Evolutionary conservation across 2,888 invertebrate genomes (phyloP), one percentile per base, ranked within the genome.

Genomic region (Argynnis bischoffii): DNA sequence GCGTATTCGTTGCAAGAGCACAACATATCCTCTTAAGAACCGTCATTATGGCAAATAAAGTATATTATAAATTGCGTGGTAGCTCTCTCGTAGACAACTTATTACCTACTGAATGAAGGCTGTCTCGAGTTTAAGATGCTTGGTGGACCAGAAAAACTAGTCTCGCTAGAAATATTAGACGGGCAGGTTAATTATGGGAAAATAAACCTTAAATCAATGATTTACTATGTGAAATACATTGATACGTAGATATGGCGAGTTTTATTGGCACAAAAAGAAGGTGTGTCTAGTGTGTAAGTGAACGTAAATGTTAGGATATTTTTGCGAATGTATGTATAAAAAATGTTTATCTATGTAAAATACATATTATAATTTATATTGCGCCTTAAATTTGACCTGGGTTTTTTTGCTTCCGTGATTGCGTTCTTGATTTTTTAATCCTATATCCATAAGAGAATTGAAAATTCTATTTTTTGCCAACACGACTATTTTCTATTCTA

Each of bases 1-100:
- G 85, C 16, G 85, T 69, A 75, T 80, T 85, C 66, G 80, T 73
- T 63, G 82, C 75, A 21, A 75, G 69, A 8, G 72, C 64, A 76
- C 78, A 79, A 72, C 81, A 83, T 61, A 88, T 74, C 77, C 83
- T 87, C 69, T 81, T 84, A 57, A 90, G 74, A 74, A 90, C 80
- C 79, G 85, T 86, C 77, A 79, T 87, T 46, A 15, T 65, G 15
- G 18, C 50, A 18, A 54, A 31, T 18, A 14, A 59, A 54, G 11
- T 54, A 54, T 14, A 47, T 41, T 64, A 50, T 64, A 53, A 59
- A 55, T 63, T 55, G 85, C 88, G 88, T 81, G 84, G 79, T 78
- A 78, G 75, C 84, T 80, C 81, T 78, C 70, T 74, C 81, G 86
- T 75, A 78, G 81, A 74, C 85, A 70, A 81, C 79, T 78, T 75